Percentiles rank a stretch among this genome's conserved stretches.
phyloP scores from a whole-genome alignment of 2,888 invertebrate genomes.

The Hermaeophaga mercurialis region DNA sequence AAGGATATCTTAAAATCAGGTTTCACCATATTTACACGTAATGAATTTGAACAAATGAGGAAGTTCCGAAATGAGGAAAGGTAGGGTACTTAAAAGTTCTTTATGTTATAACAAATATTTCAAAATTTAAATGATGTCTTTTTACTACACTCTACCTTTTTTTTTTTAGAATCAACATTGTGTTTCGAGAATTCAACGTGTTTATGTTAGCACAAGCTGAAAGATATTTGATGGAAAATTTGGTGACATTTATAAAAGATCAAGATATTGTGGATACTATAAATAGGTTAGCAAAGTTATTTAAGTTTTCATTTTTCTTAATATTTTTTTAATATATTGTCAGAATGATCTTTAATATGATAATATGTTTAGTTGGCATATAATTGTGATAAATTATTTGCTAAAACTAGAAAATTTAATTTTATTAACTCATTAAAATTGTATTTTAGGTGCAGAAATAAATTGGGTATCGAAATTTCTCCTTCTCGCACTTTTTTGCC shows the following conservation, averaged over 20 bases:
- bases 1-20: conserved; percentile 42
- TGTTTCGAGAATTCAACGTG: conserved; percentile 32
- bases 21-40: conserved; percentile 42
- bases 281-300: conserved; percentile 22
- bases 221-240: conserved; percentile 32
- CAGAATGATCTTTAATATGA: too few species aligned
- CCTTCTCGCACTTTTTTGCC: too few species aligned
- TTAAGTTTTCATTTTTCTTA: too few species aligned
- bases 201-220: conserved; percentile 37
- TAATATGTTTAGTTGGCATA: too few species aligned
- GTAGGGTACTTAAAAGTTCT: background rate
- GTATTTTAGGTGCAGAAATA: too few species aligned
- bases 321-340: too few species aligned
- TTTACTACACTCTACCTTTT: background rate
- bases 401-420: too few species aligned
- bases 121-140: conserved; percentile 5
- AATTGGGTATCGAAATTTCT: too few species aligned
- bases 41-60: conserved; percentile 26
- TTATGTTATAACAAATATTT: too few species aligned
- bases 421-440: too few species aligned
- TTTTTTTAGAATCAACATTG: background rate
- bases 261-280: conserved; percentile 28
- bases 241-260: conserved; percentile 20
- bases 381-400: too few species aligned
- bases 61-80: background rate